Conservation (phyloP, 2,113 vertebrate species). For the Mormyrus lacerda region DNA sequence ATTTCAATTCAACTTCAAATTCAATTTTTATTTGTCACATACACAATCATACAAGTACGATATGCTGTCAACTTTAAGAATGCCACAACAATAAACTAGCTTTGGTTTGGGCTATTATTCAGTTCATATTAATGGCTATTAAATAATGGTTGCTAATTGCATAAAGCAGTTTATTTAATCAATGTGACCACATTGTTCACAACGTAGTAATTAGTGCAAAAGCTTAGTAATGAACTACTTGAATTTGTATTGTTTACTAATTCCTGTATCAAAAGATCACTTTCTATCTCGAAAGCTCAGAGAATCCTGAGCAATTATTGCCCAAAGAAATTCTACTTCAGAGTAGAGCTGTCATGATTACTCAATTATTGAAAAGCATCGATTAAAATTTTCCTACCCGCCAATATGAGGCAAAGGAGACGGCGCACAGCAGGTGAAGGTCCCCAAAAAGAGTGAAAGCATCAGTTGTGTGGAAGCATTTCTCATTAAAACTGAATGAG, state of each 20-base stretch:
- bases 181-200: neutral
- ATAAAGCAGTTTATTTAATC: neutral
- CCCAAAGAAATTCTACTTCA: neutral
- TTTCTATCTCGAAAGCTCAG: neutral
- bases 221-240: neutral
- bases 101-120: neutral
- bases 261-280: neutral
- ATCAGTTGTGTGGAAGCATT: neutral
- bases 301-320: neutral
- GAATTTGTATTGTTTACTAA: neutral
- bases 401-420: neutral
- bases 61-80: neutral
- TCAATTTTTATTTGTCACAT: too few species aligned
- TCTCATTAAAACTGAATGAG: neutral
- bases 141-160: neutral
- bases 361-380: neutral
- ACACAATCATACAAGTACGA: too few species aligned
- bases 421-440: neutral
- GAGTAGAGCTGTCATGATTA: neutral
- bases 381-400: neutral
- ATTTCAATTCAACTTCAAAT: too few species aligned
- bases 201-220: neutral
- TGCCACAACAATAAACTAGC: neutral
- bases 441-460: neutral
- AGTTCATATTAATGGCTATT: neutral